Evolutionary conservation across 2,113 vertebrate genomes (phyloP).

Genomic region (Alethe castanea): DNA sequence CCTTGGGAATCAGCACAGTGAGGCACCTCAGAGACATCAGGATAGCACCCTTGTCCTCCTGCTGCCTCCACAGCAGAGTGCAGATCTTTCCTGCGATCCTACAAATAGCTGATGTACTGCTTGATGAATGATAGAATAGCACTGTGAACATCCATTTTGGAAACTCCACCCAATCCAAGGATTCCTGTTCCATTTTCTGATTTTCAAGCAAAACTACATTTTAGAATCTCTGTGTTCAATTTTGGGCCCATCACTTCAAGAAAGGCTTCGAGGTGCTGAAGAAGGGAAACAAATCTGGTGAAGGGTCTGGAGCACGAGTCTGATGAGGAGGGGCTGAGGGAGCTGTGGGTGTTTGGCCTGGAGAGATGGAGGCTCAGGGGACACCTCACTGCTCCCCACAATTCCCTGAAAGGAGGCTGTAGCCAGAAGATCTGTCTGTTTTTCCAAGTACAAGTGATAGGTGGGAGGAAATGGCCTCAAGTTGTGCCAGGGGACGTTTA

Average conservation of each 20-base stretch:
- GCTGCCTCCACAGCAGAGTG: not conserved
- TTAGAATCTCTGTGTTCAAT: not conserved
- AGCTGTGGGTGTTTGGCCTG: not conserved
- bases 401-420: not conserved
- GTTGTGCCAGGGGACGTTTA: not conserved
- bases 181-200: not conserved
- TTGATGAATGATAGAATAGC: not conserved
- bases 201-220: not conserved
- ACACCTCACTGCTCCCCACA: accelerated
- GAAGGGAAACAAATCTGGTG: not conserved
- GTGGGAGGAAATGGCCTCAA: not conserved
- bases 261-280: not conserved
- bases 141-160: not conserved
- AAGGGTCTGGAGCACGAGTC: not conserved
- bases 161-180: not conserved
- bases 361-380: not conserved
- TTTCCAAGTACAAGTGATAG: not conserved
- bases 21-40: not conserved
- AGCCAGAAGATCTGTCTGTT: not conserved
- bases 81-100: not conserved
- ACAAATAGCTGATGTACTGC: accelerated
- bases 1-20: accelerated
- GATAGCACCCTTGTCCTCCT: not conserved
- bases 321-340: not conserved
- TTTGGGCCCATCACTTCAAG: not conserved